Base-by-base conservation (phyloP, 1,140 invertebrate species). In the Drosophila nikananu region DNA sequence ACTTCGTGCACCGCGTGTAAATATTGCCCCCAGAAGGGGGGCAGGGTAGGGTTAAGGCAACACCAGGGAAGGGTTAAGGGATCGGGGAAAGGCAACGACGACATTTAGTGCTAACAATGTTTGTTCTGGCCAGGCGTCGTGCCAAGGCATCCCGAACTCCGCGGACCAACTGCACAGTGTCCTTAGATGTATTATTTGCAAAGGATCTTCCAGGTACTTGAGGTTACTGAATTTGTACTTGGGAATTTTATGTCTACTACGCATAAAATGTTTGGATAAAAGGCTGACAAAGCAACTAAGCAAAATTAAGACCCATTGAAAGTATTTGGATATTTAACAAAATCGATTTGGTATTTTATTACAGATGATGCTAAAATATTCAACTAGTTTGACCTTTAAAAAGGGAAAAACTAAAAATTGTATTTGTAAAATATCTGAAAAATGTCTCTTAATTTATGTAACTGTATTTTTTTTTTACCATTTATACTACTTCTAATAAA, bases 81-180 rank as follows among this genome's bases (percentile, higher is more conserved):
- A 15, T 17, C 17, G 15, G 23, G 27, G 27, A 37, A 49, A 60
- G 65, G 78, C 81, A 83, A 89, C 80, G 80, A 87, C 81, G 81
- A 83, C 74, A 87, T 87, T 87, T 87, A 90, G 86, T 84, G 77
- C 81, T 90, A 90, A 90, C 86, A 90, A 90, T 90, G 81, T 90
- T 90, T 90, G 86, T 80, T 90, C 86, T 89, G 77, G 78, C 68
- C 83, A 90, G 81, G 86, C 86, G 63, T 60, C 72, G 71, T 67
- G 67, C 60, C 66, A 77, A 57, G 72, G 44, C 71, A 66, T 55
- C 67, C 48, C 27, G 54, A 62, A 46, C 60, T 78, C 27, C 39
- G 23, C 62, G 19, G 37, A 51, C 32, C 32, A 32, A 30, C 12
- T 4, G 37, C 1, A 77, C 54, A 49, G 74, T 77, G 71, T 17